phyloP scores from a whole-genome alignment of 2,797 vertebrate genomes.

The Hemitrygon akajei region DNA sequence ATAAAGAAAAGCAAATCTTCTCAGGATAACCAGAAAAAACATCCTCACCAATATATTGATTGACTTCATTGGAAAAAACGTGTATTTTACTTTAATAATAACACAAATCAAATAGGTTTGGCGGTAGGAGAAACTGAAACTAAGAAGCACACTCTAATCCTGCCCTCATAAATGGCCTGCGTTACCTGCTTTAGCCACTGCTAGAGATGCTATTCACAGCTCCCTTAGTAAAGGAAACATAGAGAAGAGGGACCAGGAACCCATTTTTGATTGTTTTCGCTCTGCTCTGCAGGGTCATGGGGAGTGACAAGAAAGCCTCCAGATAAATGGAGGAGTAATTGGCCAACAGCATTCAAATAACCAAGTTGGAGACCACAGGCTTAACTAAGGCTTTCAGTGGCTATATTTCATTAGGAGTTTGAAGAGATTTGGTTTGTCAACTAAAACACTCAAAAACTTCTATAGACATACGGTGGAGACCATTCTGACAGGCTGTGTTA shows the following conservation, averaged over 20 bases:
- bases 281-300: not conserved
- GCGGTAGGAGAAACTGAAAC: not conserved
- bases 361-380: no score
- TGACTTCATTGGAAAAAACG: not conserved
- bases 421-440: no score
- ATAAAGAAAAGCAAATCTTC: not conserved
- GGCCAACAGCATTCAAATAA: no score
- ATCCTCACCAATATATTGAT: not conserved
- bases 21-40: not conserved
- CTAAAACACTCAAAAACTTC: no score
- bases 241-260: no score
- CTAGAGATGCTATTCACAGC: not conserved
- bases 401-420: no score
- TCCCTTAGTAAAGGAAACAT: no score
- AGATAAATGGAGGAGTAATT: no score
- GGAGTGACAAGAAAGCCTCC: not conserved
- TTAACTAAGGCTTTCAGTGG: not conserved
- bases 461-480: no score
- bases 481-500: no score
- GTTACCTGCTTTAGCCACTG: not conserved
- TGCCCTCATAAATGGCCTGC: not conserved
- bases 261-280: no score
- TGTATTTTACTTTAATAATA: not conserved
- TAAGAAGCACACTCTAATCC: not conserved
- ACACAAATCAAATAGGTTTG: not conserved